These are phyloP conservation scores for Pseudochirops cupreus DNA, from an alignment of 2,797 vertebrate genomes.

Conservation along the genomic window DNA sequence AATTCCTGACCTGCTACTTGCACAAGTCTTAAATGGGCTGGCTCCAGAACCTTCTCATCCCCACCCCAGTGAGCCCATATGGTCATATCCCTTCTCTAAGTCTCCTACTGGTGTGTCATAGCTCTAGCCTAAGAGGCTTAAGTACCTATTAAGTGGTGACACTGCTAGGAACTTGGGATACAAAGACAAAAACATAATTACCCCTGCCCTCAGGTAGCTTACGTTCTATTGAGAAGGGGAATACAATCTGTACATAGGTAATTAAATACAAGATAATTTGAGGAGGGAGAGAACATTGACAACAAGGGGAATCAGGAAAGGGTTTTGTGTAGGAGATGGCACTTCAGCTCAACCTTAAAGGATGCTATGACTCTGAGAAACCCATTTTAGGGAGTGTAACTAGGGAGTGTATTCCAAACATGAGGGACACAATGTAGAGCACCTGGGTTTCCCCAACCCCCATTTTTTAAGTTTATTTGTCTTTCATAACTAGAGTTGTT, in stretches of 20 bases:
- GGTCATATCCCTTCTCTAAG: neutral
- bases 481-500: neutral
- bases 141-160: neutral
- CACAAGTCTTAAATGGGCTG: neutral
- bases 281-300: neutral
- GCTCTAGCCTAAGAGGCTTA: neutral
- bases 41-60: neutral
- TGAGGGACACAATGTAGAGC: neutral
- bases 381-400: neutral
- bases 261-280: neutral
- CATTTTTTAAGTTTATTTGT: neutral
- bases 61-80: neutral
- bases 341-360: neutral
- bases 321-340: neutral
- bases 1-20: neutral
- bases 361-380: neutral
- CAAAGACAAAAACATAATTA: neutral
- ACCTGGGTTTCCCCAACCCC: neutral
- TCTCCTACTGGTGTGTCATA: neutral
- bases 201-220: neutral
- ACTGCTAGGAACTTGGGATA: neutral
- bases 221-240: neutral
- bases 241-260: neutral
- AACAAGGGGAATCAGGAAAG: neutral
- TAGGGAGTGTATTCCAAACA: neutral